Base-by-base conservation (phyloP, 2,888 invertebrate species). In the Mesorhabditis sp. region DNA sequence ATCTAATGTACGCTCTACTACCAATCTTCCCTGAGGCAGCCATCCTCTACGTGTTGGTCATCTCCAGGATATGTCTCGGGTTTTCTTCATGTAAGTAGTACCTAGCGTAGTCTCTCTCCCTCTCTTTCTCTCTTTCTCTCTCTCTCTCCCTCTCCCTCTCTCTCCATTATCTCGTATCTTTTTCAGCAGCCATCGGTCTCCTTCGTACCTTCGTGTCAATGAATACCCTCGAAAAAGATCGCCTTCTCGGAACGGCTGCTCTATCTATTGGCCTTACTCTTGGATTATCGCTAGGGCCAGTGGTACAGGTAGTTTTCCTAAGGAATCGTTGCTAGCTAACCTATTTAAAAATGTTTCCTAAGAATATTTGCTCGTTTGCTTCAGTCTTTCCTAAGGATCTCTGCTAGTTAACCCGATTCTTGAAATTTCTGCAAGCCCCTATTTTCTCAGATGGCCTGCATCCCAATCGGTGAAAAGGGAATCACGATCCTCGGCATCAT, bases 171-270 rank as follows among this genome's bases (percentile, higher is more conserved):
- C 28, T 28, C 28, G 28, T 28, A 28, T 28, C 28, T 28, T 28
- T 50, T 50, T n/a, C n/a, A 50, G 58, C 10, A 1, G 58, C 58
- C 58, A 50, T 50, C 58, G 58, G 58, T 13, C 7, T 50, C n/a
- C n/a, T 50, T 13, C 58, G 58, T 13, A 50, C 58, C 7, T 50
- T 50, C 58, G 58, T 50, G 10, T 13, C 58, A n/a, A 50, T 50
- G 58, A 50, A 50, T n/a, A 50, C 10, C n/a, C n/a, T 50, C 10
- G 58, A 50, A 50, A n/a, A 50, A n/a, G 58, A 50, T 50, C 58
- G 58, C 2, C 58, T 50, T 50, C 10, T 13, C 7, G 58, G 58
- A 50, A n/a, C 10, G n/a, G 58, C 58, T 10, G 10, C n/a, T 50
- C 58, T 50, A 50, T 50, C 58, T 13, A 50, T 50, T 50, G 58